A percentile compares a stretch with the other conserved stretches of the same genome.
Conservation (phyloP, 2,113 vertebrate species). For the Psilopsiagon aurifrons region DNA sequence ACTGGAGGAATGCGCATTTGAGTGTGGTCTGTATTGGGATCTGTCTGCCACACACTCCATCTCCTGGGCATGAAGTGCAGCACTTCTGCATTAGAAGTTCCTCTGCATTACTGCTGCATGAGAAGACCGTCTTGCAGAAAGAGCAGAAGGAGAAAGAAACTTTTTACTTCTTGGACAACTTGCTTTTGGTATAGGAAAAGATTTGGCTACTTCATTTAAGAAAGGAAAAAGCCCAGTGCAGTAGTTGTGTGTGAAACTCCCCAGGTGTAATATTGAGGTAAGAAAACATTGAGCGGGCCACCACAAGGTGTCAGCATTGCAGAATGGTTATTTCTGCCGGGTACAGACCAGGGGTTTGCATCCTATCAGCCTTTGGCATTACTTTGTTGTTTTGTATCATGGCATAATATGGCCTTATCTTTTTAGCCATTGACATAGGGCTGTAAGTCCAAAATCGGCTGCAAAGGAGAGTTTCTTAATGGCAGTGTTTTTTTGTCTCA, state of each 20-base stretch:
- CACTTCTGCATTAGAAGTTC: neutral
- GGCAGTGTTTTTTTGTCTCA: neutral
- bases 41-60: neutral
- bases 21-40: neutral
- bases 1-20: neutral
- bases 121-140: neutral
- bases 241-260: neutral
- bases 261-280: neutral
- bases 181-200: neutral
- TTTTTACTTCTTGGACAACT: neutral
- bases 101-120: neutral
- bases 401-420: neutral
- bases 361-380: neutral
- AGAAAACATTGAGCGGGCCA: neutral
- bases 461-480: neutral
- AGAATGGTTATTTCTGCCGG: neutral
- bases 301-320: conserved; percentile 67
- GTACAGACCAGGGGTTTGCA: neutral
- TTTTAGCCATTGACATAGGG: neutral
- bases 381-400: neutral
- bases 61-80: neutral
- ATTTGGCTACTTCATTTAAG: neutral
- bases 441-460: neutral
- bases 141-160: neutral
- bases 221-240: neutral